These are phyloP conservation scores for Eulemur rufifrons DNA, from an alignment of 2,113 vertebrate genomes.

Conservation along the genomic window DNA sequence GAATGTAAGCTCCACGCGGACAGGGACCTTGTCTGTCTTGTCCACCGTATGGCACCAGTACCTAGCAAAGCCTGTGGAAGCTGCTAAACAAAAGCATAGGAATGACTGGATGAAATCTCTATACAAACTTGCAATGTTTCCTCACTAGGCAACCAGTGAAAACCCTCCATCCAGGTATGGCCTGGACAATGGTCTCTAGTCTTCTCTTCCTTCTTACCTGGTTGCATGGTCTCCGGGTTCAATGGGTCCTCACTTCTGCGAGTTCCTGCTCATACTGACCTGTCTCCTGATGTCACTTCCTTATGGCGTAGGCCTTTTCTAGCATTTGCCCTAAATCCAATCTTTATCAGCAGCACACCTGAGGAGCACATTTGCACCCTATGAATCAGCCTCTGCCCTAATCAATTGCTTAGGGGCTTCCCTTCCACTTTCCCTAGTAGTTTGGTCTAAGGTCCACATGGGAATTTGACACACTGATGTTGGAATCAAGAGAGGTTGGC, in stretches of 20 bases:
- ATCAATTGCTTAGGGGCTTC: not conserved
- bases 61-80: not conserved
- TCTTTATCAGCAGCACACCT: not conserved
- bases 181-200: not conserved
- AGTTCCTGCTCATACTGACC: not conserved
- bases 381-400: not conserved
- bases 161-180: not conserved
- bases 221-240: not conserved
- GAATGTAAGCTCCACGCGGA: not conserved
- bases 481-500: not conserved
- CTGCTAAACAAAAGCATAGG: not conserved
- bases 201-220: not conserved
- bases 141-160: not conserved
- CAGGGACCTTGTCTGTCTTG: not conserved
- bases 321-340: not conserved
- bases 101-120: not conserved
- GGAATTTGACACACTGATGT: not conserved
- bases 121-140: not conserved
- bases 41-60: not conserved
- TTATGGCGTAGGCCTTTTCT: not conserved
- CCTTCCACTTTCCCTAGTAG: not conserved
- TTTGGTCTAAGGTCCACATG: not conserved
- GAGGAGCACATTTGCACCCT: not conserved
- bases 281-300: not conserved
- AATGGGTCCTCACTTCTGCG: accelerated